These are phyloP conservation scores for Cephus pygmeus DNA, from an alignment of 2,888 invertebrate genomes.

Conservation along the genomic window DNA sequence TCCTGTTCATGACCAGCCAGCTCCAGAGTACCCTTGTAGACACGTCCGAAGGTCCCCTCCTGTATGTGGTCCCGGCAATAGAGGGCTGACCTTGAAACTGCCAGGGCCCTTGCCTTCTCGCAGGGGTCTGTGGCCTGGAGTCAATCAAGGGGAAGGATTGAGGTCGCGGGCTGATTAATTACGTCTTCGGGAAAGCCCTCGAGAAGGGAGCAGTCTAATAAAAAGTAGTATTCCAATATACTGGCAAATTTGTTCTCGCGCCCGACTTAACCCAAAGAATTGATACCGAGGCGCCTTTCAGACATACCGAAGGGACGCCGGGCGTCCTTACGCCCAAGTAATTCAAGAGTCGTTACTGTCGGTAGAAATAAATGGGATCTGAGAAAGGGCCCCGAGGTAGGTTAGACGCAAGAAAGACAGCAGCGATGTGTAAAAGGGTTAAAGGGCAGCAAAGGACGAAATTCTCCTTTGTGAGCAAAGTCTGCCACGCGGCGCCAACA, in stretches of 20 bases:
- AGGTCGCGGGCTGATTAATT: too few relatives aligned
- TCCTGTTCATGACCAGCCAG: constrained; percentile 75
- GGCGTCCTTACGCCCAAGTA: too few relatives aligned
- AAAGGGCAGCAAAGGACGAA: neutral
- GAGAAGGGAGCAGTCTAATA: neutral
- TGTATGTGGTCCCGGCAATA: constrained; percentile 73
- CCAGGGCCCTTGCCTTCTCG: constrained; percentile 73
- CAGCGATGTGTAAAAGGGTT: too few relatives aligned
- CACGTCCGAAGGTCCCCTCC: constrained; percentile 89
- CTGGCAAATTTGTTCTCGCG: too few relatives aligned
- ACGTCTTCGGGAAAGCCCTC: neutral
- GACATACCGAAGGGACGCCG: too few relatives aligned
- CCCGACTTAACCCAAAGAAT: too few relatives aligned
- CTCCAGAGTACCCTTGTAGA: constrained; percentile 82
- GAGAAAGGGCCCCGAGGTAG: too few relatives aligned
- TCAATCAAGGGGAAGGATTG: constrained; percentile 13
- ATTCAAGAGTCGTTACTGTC: too few relatives aligned
- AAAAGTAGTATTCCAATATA: constrained; percentile 1
- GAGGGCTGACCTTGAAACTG: constrained; percentile 73
- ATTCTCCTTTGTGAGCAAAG: neutral
- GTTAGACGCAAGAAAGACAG: too few relatives aligned
- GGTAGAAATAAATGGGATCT: too few relatives aligned
- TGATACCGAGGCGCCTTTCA: too few relatives aligned
- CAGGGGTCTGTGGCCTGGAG: constrained; percentile 68
- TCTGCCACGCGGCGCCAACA: neutral